A percentile compares a stretch with the other conserved stretches of the same genome.
Evolutionary conservation across 1,140 invertebrate species (phyloP).

Genomic region (Hypothenemus hampei): DNA sequence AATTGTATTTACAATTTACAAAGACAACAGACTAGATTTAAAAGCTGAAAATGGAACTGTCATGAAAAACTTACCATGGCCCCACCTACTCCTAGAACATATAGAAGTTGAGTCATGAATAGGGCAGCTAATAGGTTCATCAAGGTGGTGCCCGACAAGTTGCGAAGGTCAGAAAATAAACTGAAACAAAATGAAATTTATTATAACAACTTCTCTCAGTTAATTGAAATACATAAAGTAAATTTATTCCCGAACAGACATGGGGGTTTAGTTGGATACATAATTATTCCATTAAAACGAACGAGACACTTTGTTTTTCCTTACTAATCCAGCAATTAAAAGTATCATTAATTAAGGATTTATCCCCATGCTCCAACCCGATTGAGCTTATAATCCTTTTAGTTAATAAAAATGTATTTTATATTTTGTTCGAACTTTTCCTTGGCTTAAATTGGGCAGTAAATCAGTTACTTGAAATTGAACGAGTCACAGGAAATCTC

Average conservation of each 20-base stretch:
- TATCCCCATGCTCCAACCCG: not conserved
- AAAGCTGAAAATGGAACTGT: no score
- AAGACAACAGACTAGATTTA: no score
- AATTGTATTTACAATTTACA: no score
- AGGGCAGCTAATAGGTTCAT: conserved; percentile 64
- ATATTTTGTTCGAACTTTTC: no score
- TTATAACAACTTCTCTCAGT: no score
- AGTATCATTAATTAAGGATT: conserved; percentile 3
- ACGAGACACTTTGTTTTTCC: no score
- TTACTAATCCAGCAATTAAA: conserved; percentile 1
- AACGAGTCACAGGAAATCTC: no score
- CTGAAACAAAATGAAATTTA: conserved; percentile 58
- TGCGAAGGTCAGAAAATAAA: conserved; percentile 62
- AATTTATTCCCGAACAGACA: not conserved
- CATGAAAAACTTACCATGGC: conserved; percentile 60
- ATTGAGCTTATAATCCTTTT: not conserved
- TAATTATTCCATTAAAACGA: not conserved
- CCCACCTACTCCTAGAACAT: conserved; percentile 63
- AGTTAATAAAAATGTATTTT: no score
- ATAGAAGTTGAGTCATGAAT: conserved; percentile 64
- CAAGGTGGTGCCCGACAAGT: conserved; percentile 59
- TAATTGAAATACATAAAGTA: not conserved
- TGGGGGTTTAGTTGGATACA: not conserved
- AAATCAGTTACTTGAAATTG: no score
- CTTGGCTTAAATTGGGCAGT: no score